Base-by-base conservation (phyloP, 2,113 vertebrate species). In the Thunnus thynnus region DNA sequence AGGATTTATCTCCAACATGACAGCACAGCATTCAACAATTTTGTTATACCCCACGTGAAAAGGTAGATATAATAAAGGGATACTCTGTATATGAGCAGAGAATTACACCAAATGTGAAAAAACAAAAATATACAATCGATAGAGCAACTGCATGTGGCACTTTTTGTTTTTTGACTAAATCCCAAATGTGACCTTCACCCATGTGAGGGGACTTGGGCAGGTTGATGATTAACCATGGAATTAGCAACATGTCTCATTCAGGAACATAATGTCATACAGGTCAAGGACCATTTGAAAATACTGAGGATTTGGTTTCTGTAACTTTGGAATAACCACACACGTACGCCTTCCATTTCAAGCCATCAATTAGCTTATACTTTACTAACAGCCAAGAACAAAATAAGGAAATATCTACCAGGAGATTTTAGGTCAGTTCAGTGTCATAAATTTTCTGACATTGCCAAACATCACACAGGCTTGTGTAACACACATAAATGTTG, bases 161-260 rank as follows among this genome's bases (percentile, higher is more conserved):
- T 80, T 91, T 89, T 86, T 79, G 64, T 90, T 93, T 93, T 89
- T 90, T 79, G 82, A 78, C 85, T 61, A 87, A 90, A 88, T 78
- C 90, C 86, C 93, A 92, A 94, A 87, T 87, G 85, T 89, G 94
- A 93, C 94, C 94, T 94, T 95, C 92, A 93, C 73, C 91, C 88
- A 41, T 74, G 77, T 83, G 83, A 86, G 75, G 81, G 74, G 83
- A 70, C 78, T 84, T 1, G 0, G 50, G 18, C 74, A 64, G 71
- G 91, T 93, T 92, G 91, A 94, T 94, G 66, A 95, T 95, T 95
- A 94, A 94, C 90, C 52, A 22, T 52, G 60, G 81, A 84, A 87
- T 92, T 82, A 87, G 76, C 85, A 76, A 88, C 90, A 88, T 85
- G 82, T 90, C 82, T 84, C 78, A 77, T 84, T 83, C 83, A 85